Conservation (phyloP, 2,888 invertebrate genomes). For the Sphaerophoria rueppellii region DNA sequence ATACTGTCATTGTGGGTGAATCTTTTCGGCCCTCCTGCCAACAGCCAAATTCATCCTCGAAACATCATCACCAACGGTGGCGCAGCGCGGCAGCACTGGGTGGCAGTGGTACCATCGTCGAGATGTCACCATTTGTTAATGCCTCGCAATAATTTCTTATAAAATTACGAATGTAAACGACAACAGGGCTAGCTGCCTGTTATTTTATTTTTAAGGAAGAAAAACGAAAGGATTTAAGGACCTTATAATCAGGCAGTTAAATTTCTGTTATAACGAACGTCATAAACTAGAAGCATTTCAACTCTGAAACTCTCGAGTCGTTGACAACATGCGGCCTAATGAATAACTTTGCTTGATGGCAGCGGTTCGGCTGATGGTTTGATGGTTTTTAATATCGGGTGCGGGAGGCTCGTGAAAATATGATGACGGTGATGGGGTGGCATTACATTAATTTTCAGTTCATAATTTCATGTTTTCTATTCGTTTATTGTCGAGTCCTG, state of each 20-base stretch:
- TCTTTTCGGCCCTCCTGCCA: slow-evolving; percentile 30
- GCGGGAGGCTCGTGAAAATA: slow-evolving; percentile 6
- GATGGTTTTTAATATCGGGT: not conserved
- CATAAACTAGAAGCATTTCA: slow-evolving; percentile 63
- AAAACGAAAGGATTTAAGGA: slow-evolving; percentile 72
- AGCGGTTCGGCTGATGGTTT: not conserved
- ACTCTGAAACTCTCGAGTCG: not conserved
- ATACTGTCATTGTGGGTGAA: slow-evolving; percentile 76
- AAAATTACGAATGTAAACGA: slow-evolving; percentile 66
- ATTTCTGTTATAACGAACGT: slow-evolving; percentile 67
- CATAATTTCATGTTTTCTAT: slow-evolving; percentile 70
- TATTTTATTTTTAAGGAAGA: slow-evolving; percentile 4
- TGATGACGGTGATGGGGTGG: slow-evolving; percentile 41
- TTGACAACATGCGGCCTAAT: slow-evolving; percentile 52
- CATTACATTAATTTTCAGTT: slow-evolving; percentile 73
- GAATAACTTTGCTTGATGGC: slow-evolving; percentile 61
- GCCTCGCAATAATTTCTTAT: slow-evolving; percentile 68
- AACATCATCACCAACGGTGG: slow-evolving; percentile 21
- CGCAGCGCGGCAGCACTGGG: not conserved
- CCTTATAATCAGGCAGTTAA: slow-evolving; percentile 73
- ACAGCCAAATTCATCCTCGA: not conserved
- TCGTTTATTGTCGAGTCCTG: slow-evolving; percentile 63
- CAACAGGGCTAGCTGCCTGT: not conserved
- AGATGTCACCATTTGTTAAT: slow-evolving; percentile 73
- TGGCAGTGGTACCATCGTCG: slow-evolving; percentile 57